phyloP scores from a whole-genome alignment of 2,797 vertebrate species.

The Coluber constrictor region DNA sequence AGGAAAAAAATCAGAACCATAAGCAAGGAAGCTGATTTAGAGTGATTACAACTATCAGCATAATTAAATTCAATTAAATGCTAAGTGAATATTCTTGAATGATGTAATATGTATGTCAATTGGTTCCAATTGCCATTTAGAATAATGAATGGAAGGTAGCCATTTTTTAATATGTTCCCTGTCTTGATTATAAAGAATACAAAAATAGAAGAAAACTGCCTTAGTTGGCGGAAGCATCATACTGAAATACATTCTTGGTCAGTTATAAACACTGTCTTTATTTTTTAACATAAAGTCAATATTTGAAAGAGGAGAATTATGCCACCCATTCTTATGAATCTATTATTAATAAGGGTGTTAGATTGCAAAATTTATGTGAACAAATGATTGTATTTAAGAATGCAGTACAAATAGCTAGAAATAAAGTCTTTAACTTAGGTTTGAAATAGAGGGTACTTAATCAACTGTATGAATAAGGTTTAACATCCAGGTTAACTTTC shows the following conservation, averaged over 20 bases:
- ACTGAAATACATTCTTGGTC: neutral
- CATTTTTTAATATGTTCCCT: neutral
- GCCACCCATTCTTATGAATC: neutral
- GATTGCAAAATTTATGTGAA: slow-evolving; percentile 5
- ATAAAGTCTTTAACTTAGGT: slow-evolving; percentile 47
- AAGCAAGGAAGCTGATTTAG: neutral
- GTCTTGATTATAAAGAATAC: neutral
- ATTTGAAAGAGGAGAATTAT: neutral
- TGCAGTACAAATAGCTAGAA: slow-evolving; percentile 43
- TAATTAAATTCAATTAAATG: neutral
- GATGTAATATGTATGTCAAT: neutral
- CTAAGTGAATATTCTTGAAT: neutral
- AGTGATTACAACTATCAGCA: neutral
- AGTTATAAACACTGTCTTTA: neutral
- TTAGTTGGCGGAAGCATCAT: neutral
- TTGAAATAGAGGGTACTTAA: neutral
- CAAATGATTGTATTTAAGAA: slow-evolving; percentile 18
- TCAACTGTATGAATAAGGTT: slow-evolving; percentile 24
- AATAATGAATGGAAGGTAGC: neutral
- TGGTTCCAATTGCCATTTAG: neutral
- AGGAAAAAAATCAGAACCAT: neutral
- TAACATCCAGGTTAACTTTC: slow-evolving; percentile 18
- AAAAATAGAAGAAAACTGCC: neutral
- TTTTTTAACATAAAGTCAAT: neutral
- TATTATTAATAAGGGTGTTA: neutral